These are phyloP conservation scores for Malurus elegans DNA, from an alignment of 2,113 vertebrate genomes.

Conservation along the genomic window DNA sequence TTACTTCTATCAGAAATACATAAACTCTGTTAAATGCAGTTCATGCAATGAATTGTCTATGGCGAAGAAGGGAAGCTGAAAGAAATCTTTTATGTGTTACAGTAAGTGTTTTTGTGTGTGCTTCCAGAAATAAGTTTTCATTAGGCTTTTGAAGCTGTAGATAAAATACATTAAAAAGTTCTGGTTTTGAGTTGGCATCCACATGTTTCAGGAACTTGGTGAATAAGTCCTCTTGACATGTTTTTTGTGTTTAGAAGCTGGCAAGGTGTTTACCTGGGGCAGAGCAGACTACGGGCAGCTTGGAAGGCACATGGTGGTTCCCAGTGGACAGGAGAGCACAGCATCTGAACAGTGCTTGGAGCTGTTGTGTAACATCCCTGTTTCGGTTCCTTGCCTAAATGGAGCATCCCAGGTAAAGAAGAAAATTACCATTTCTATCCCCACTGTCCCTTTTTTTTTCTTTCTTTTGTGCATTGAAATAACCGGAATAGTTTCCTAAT, in stretches of 20 bases:
- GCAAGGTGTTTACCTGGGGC: conserved; percentile 90
- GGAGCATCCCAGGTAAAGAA: conserved; percentile 83
- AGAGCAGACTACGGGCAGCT: conserved; percentile 89
- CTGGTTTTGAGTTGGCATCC: neutral
- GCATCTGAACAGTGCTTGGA: neutral
- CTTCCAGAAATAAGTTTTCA: neutral
- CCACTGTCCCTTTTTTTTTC: no score
- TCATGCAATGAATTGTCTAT: conserved; percentile 28
- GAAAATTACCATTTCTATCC: neutral
- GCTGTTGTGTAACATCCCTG: conserved; percentile 50
- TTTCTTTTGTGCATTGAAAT: neutral
- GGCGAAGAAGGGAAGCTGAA: neutral
- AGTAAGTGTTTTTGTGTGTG: conserved; percentile 44
- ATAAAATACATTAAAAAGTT: neutral
- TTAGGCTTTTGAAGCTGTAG: neutral
- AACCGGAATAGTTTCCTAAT: neutral
- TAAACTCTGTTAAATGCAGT: conserved; percentile 26
- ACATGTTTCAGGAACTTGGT: neutral
- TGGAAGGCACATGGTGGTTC: conserved; percentile 62
- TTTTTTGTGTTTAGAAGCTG: conserved; percentile 79
- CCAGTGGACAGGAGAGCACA: neutral
- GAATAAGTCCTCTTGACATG: neutral
- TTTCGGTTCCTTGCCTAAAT: conserved; percentile 71
- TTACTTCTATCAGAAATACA: neutral
- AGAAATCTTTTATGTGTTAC: neutral